Evolutionary conservation across 2,113 vertebrate genomes (phyloP).

Genomic region (Hyaena hyaena): DNA sequence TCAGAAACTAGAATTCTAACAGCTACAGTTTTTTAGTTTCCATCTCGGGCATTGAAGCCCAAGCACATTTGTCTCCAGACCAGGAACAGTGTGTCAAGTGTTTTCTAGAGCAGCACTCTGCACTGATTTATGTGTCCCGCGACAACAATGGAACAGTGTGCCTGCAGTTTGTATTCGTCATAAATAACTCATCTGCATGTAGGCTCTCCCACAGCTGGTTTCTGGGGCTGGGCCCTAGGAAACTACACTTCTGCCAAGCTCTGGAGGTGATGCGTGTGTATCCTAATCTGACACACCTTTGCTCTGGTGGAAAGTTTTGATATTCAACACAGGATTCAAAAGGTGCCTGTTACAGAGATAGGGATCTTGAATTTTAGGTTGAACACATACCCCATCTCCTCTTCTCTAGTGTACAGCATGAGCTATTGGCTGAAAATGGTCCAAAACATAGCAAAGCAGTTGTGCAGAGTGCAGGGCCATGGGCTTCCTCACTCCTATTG

Average conservation of each 20-base stretch:
- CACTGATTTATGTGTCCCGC: neutral
- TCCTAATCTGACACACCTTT: neutral
- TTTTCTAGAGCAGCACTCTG: neutral
- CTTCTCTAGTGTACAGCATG: neutral
- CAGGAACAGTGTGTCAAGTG: neutral
- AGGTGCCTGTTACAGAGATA: neutral
- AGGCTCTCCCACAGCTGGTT: too few relatives aligned
- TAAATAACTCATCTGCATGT: neutral
- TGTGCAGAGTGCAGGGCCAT: neutral
- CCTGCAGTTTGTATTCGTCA: neutral
- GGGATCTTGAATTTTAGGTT: neutral
- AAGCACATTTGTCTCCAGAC: neutral
- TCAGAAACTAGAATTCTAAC: neutral
- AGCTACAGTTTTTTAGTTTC: neutral
- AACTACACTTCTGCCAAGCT: neutral
- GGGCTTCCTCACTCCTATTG: neutral
- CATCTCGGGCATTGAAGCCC: neutral
- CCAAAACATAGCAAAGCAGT: neutral
- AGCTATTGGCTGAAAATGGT: neutral
- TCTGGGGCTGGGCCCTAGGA: neutral
- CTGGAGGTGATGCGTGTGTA: neutral
- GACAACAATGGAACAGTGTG: neutral
- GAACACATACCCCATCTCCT: neutral
- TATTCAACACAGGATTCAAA: neutral
- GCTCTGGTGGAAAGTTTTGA: neutral